Percentiles rank a stretch among this genome's conserved stretches.
Conservation (phyloP, 2,888 invertebrate species). For the Temnothorax ravouxi region DNA sequence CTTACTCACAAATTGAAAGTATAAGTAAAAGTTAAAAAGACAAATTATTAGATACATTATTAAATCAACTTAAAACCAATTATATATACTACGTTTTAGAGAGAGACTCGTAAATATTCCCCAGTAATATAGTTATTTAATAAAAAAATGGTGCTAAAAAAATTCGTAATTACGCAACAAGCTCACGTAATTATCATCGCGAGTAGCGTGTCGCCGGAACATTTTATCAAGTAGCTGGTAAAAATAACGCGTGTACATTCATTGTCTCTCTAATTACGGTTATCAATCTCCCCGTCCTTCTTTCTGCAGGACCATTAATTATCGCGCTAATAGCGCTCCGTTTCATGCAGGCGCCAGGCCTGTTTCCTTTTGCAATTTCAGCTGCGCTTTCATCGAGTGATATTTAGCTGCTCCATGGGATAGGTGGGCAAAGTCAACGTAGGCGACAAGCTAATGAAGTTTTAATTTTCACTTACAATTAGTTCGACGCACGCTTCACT, state of each 20-base stretch:
- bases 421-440: slow-evolving; percentile 22
- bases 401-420: slow-evolving; percentile 34
- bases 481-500: slow-evolving; percentile 41
- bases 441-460: slow-evolving; percentile 61
- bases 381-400: slow-evolving; percentile 44
- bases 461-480: slow-evolving; percentile 71
- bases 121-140: not conserved
- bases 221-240: slow-evolving; percentile 39
- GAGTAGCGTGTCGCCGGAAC: slow-evolving; percentile 32
- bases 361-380: slow-evolving; percentile 56
- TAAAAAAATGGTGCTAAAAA: not conserved
- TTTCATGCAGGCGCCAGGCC: slow-evolving; percentile 42
- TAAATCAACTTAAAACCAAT: not conserved
- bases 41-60: not conserved
- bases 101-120: not conserved
- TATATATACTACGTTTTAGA: not conserved
- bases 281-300: slow-evolving; percentile 57
- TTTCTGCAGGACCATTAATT: slow-evolving; percentile 59
- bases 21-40: not conserved
- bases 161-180: slow-evolving; percentile 24
- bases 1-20: not conserved
- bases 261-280: slow-evolving; percentile 60
- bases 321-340: slow-evolving; percentile 53
- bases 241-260: slow-evolving; percentile 55
- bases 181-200: slow-evolving; percentile 40